Conservation (phyloP, 2,797 vertebrate species). For the Todus mexicanus region DNA sequence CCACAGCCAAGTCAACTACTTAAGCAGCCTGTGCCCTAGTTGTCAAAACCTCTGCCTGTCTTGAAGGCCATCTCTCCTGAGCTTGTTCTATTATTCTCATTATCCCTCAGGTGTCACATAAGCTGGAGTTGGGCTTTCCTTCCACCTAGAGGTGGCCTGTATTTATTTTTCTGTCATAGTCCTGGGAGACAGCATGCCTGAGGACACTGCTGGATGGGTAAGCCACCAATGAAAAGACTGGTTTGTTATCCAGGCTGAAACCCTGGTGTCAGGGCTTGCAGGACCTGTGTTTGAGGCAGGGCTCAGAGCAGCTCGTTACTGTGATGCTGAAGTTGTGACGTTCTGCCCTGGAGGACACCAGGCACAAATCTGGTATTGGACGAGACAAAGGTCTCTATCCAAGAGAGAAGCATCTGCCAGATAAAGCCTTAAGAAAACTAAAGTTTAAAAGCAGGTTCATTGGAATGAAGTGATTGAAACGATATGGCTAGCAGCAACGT, state of each 20-base stretch:
- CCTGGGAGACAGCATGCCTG: neutral
- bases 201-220: neutral
- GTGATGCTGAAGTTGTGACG: neutral
- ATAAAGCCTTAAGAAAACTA: too few relatives aligned
- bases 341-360: neutral
- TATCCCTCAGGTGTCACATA: neutral
- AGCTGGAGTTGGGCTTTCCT: neutral
- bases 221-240: neutral
- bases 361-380: accelerated
- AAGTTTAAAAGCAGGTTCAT: too few relatives aligned
- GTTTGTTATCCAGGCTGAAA: neutral
- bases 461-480: too few relatives aligned
- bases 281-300: neutral
- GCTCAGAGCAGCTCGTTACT: neutral
- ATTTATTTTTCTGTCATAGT: neutral
- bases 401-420: neutral
- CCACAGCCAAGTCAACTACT: neutral
- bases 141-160: neutral
- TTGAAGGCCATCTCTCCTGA: neutral
- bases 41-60: slow-evolving; percentile 30
- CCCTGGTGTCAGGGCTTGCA: neutral
- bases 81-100: neutral
- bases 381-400: neutral
- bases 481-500: neutral
- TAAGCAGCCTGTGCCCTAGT: slow-evolving; percentile 34